Percentiles rank a stretch among this genome's conserved stretches.
Conservation (phyloP, 2,797 vertebrate species). For the Lithobates sylvaticus region DNA sequence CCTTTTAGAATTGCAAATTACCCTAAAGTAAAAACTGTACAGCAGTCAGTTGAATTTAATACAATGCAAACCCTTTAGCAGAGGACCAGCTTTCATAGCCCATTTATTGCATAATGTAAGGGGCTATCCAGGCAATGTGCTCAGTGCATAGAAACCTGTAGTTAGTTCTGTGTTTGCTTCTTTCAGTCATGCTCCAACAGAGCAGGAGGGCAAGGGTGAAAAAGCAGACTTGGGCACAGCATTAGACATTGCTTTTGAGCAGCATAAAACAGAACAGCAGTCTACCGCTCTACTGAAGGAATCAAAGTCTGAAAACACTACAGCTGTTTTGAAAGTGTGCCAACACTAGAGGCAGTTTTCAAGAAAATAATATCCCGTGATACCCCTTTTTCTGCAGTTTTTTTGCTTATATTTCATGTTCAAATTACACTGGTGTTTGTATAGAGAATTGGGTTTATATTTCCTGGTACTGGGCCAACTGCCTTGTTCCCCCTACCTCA, state of each 20-base stretch:
- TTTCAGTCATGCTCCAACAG: not conserved
- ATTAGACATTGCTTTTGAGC: not conserved
- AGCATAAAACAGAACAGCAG: not conserved
- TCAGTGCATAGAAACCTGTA: not conserved
- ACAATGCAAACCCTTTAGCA: not conserved
- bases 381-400: not conserved
- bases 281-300: not conserved
- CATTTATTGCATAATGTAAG: not conserved
- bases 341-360: too few relatives aligned
- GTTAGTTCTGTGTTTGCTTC: not conserved
- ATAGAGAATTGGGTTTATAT: not conserved
- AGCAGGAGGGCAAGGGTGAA: not conserved
- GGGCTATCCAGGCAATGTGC: not conserved
- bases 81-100: not conserved
- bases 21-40: not conserved
- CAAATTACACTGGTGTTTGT: not conserved
- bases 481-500: not conserved
- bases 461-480: not conserved
- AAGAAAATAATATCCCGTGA: too few relatives aligned
- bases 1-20: not conserved
- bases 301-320: not conserved
- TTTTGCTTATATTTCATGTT: not conserved
- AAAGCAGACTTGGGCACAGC: not conserved
- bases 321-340: not conserved
- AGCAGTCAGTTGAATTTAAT: not conserved